A percentile compares a stretch with the other conserved stretches of the same genome.
phyloP scores from a whole-genome alignment of 2,113 vertebrate genomes.

The Saccopteryx leptura region DNA sequence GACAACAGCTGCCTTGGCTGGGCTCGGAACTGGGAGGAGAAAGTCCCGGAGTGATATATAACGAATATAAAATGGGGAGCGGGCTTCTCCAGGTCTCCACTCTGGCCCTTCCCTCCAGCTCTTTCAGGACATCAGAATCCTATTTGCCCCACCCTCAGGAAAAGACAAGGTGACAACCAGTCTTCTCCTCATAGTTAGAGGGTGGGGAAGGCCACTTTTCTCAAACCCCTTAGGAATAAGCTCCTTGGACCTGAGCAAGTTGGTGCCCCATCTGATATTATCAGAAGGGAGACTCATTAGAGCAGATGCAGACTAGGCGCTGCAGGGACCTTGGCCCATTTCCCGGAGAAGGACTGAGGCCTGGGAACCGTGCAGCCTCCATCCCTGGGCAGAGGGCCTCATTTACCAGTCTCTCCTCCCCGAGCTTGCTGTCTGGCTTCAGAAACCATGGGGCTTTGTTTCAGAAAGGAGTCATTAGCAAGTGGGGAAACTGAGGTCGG shows the following conservation, averaged over 20 bases:
- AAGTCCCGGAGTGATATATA: background rate
- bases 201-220: background rate
- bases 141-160: background rate
- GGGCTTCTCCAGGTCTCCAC: background rate
- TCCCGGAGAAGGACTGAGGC: background rate
- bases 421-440: background rate
- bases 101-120: background rate
- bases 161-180: background rate
- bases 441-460: background rate
- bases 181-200: background rate
- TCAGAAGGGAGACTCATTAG: background rate
- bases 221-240: background rate
- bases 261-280: background rate
- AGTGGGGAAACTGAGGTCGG: conserved; percentile 13
- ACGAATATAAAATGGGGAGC: background rate
- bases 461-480: conserved; percentile 14
- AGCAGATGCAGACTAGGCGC: background rate
- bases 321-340: background rate
- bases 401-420: no score
- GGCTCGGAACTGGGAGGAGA: conserved; percentile 36
- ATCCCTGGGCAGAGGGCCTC: background rate
- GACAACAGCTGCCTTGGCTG: conserved; percentile 72
- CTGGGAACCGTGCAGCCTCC: background rate
- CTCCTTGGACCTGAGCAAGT: background rate
- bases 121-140: background rate